A percentile compares a stretch with the other conserved stretches of the same genome.
phyloP scores from a whole-genome alignment of 2,888 invertebrate genomes.

The Metallyticus violacea region DNA sequence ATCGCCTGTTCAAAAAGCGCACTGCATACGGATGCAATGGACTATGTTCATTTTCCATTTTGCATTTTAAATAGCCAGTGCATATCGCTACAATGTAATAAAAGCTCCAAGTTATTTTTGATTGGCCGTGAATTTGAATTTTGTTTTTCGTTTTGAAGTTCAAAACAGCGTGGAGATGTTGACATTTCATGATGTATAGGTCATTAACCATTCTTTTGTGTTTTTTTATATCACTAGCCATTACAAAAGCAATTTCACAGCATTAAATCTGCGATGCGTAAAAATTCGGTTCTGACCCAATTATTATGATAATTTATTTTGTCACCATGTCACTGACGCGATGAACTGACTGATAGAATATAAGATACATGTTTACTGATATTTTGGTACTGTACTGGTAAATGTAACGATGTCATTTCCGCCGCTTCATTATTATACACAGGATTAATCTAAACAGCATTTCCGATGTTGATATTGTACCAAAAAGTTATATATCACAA shows the following conservation, averaged over 20 bases:
- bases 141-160: not conserved
- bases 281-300: not conserved
- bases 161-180: not conserved
- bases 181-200: not conserved
- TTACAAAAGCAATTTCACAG: not conserved
- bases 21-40: not conserved
- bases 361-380: too few species aligned
- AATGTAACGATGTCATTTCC: too few species aligned
- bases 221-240: too few species aligned
- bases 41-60: not conserved
- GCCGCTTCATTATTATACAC: too few species aligned
- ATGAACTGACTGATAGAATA: too few species aligned
- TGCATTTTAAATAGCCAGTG: not conserved
- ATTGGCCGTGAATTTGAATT: not conserved
- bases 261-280: not conserved
- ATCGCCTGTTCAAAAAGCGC: not conserved
- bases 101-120: not conserved
- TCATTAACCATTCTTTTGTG: not conserved
- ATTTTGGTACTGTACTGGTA: too few species aligned
- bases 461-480: too few species aligned
- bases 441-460: too few species aligned
- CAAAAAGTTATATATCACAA: too few species aligned
- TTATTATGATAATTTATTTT: not conserved
- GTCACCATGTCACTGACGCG: not conserved
- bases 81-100: not conserved